These are phyloP conservation scores for Bufo gargarizans DNA, from an alignment of 2,113 vertebrate species.

Conservation along the genomic window DNA sequence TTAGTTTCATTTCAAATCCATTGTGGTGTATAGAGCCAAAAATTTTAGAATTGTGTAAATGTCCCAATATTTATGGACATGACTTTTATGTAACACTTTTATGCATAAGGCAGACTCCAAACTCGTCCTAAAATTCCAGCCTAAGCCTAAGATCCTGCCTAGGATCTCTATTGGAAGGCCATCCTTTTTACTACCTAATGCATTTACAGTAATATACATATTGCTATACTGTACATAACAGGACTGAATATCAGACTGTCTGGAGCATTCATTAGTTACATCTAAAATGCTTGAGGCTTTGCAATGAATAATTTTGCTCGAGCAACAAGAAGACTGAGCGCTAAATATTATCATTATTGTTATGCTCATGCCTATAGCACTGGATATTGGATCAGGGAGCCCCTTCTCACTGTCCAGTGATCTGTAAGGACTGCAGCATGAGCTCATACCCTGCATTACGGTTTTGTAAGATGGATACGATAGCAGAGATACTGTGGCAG, in stretches of 20 bases:
- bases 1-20: too few relatives aligned
- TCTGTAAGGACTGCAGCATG: conserved; percentile 25
- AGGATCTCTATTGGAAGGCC: not conserved
- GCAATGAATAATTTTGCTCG: not conserved
- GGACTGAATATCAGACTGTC: not conserved
- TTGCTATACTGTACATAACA: not conserved
- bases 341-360: not conserved
- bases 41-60: too few relatives aligned
- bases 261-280: not conserved
- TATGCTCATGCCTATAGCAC: not conserved
- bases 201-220: not conserved
- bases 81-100: too few relatives aligned
- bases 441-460: conserved; percentile 31
- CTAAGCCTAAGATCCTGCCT: too few relatives aligned
- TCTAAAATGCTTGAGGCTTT: not conserved
- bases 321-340: not conserved
- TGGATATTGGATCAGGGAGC: not conserved
- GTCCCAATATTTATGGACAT: too few relatives aligned
- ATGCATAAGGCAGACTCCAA: not conserved
- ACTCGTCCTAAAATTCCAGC: not conserved
- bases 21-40: too few relatives aligned
- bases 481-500: not conserved
- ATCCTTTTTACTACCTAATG: not conserved
- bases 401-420: not conserved
- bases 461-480: not conserved